Evolutionary conservation across 2,113 vertebrate genomes (phyloP).

Genomic region (Paramisgurnus dabryanus): DNA sequence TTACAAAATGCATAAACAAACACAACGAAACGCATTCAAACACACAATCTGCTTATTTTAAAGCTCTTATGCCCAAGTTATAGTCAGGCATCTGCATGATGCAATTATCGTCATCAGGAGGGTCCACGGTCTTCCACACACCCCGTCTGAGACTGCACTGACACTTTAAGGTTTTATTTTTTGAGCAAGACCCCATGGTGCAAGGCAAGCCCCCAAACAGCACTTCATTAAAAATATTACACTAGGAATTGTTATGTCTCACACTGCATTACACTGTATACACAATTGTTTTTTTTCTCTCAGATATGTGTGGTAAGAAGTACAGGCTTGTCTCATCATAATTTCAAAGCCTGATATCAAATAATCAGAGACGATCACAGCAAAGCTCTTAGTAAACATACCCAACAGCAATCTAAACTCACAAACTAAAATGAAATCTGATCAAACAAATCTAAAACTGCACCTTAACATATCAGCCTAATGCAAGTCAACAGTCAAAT

Average conservation of each 20-base stretch:
- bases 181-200: neutral
- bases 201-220: no score
- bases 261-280: neutral
- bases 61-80: no score
- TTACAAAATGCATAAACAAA: neutral
- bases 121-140: no score
- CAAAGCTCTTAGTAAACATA: neutral
- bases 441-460: conserved; percentile 6
- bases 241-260: neutral
- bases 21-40: neutral
- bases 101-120: no score
- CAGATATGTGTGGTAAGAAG: neutral
- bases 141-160: no score
- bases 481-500: neutral
- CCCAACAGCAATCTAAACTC: neutral
- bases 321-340: neutral
- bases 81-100: no score
- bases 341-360: conserved; percentile 7
- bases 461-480: neutral
- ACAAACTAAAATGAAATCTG: neutral
- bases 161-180: neutral
- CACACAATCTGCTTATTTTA: neutral
- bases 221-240: neutral
- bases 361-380: neutral
- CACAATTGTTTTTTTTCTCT: neutral